Percentiles rank a stretch among this genome's conserved stretches.
These are phyloP conservation scores for Apeltes quadracus DNA, from an alignment of 2,113 vertebrate genomes.

Conservation along the genomic window DNA sequence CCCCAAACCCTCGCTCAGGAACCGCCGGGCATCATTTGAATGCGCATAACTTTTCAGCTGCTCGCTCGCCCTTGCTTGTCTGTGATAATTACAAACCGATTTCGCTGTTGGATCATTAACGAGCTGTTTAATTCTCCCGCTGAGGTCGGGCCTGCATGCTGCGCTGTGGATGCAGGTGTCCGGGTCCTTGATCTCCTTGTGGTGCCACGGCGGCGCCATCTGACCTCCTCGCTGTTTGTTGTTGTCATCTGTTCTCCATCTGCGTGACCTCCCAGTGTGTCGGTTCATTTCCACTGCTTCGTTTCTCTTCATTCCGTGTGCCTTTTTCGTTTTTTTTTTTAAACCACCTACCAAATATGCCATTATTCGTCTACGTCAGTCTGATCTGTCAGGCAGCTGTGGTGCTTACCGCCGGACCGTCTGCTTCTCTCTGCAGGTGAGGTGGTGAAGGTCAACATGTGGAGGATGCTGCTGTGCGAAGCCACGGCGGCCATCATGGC, in stretches of 20 bases:
- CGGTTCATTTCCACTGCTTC: not conserved
- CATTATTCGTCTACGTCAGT: too few species aligned
- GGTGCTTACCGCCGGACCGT: not conserved
- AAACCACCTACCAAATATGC: too few species aligned
- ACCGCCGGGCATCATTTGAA: too few species aligned
- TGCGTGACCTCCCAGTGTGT: not conserved
- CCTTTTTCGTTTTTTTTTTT: too few species aligned
- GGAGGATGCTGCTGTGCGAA: constrained; percentile 93
- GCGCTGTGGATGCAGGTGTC: not conserved
- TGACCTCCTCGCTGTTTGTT: constrained; percentile 5
- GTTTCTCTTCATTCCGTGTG: too few species aligned
- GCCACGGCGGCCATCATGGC: constrained; percentile 92
- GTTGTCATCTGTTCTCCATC: not conserved
- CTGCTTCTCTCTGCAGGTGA: constrained; percentile 80
- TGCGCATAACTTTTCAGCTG: too few species aligned
- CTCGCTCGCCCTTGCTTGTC: not conserved
- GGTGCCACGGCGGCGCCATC: not conserved
- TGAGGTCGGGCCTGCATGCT: constrained; percentile 4
- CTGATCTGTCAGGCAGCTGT: not conserved
- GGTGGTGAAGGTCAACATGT: constrained; percentile 95
- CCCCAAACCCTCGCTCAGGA: too few species aligned
- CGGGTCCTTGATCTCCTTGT: constrained; percentile 23
- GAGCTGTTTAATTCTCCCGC: constrained; percentile 20
- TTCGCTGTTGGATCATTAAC: not conserved
- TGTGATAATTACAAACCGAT: constrained; percentile 30